Base-by-base conservation (phyloP, 2,113 vertebrate species). In the Tinamus guttatus region DNA sequence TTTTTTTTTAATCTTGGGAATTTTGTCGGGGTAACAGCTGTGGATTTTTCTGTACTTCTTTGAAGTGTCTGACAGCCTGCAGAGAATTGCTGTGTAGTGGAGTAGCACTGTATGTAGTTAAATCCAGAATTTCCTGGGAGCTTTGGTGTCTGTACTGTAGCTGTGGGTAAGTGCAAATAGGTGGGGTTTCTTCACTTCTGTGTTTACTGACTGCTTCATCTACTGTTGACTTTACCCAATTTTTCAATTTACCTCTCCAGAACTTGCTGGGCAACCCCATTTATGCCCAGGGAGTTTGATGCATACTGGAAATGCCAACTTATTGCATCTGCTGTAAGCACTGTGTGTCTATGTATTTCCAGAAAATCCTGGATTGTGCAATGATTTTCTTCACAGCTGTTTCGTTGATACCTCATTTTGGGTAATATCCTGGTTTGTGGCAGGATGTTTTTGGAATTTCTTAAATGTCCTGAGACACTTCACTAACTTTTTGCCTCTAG, bases 291-390 rank as follows among this genome's bases (percentile, higher is more conserved):
- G 7, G 24, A 32, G 10, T 30, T 10, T 73, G 27, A 49, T 54
- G 28, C 36, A 77, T 90, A 63, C 73, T 83, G 85, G 56, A 92
- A 90, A 51, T 60, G 32, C 14, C 0, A 1, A 32, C 70, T 40
- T 84, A 59, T 64, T 91, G 6, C 56, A 22, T 74, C n/a, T 92
- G 27, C 49, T 85, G 49, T 69, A 52, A 65, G 80, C 40, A 70
- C 54, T 16, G 25, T 2, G 4, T 64, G 38, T 30, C 27, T 21
- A 25, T 0, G 0, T 21, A 60, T 7, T 38, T 13, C 21, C 68
- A 85, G 49, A 70, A 82, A 92, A n/a, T 82, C 87, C 73, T 81
- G 49, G 25, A 51, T 94, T 93, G 60, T 75, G 85, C 69, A 95
- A 64, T 82, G 67, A 45, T 0, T 0, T 60, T 68, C 74, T 85